Evolutionary conservation across 2,113 vertebrate species (phyloP).

Genomic region (Procavia capensis): DNA sequence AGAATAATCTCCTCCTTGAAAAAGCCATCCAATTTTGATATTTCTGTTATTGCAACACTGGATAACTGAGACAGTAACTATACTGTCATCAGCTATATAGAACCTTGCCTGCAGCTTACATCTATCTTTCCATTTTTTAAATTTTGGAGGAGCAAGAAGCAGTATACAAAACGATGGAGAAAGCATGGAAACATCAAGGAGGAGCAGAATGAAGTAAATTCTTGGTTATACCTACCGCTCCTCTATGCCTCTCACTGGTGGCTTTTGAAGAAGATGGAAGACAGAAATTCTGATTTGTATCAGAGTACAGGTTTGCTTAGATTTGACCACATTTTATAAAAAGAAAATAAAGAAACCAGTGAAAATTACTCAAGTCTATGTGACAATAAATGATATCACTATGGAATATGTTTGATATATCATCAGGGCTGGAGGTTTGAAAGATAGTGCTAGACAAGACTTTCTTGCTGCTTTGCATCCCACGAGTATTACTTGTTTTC

Average conservation of each 20-base stretch:
- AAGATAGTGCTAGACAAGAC: background rate
- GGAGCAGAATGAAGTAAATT: background rate
- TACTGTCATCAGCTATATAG: background rate
- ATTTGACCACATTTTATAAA: background rate
- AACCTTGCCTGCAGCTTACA: background rate
- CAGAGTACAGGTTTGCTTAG: background rate
- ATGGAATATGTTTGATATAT: background rate
- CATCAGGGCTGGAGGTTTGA: background rate
- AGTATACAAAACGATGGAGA: background rate
- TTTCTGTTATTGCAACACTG: background rate
- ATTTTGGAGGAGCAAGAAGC: background rate
- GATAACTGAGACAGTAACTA: too few species aligned
- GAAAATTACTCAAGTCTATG: background rate
- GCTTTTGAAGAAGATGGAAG: background rate
- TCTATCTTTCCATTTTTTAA: background rate
- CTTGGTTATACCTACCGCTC: background rate
- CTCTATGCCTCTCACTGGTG: fast-evolving
- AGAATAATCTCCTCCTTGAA: too few species aligned
- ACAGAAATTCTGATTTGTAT: background rate
- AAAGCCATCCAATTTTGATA: too few species aligned
- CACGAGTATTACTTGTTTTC: background rate
- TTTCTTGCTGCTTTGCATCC: background rate
- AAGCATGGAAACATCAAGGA: background rate
- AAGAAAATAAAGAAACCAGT: background rate
- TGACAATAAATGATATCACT: background rate